Evolutionary conservation across 2,888 invertebrate species (phyloP), one percentile per base, ranked within the genome.

Genomic region (Autographa pulchrina): DNA sequence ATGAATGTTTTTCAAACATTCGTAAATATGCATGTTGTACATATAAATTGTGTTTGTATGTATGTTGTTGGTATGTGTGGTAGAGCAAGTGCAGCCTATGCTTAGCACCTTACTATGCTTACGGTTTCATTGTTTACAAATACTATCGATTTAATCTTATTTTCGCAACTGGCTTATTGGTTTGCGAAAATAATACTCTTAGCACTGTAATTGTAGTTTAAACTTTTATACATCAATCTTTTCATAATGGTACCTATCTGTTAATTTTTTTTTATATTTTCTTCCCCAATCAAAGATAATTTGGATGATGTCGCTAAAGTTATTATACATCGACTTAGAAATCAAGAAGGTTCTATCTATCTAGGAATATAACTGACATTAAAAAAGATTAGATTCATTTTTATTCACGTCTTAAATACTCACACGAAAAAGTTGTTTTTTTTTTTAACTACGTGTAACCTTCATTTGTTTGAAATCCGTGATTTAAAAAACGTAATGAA

Each of bases 81-180:
- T 5, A 48, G 16, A 43, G 6, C 43, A 14, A 43, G 43, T 43
- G 16, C 16, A 14, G 43, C 43, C 16, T 43, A 43, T 4, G 16
- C 43, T 73, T 68, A 65, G 43, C 38, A 2, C 41, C 56, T 62
- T 52, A 54, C 31, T 7, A 54, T 18, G 16, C 54, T 43, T 18
- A 67, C 62, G 56, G 14, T 52, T 35, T 52, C 16, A 81, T 68
- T 78, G 68, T 81, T 78, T 63, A 68, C 41, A 54, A 73, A 68
- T 43, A 61, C 16, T 65, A 62, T 56, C 14, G 16, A 16, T 31
- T 65, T 20, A 20, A 18, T 11, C 38, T 54, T 20, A 64, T 48
- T 58, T 61, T 54, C n/a, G 16, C 3, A n/a, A 18, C 61, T n/a
- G 13, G 54, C 11, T 54, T 20, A 52, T 52, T 52, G 41, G 43